A percentile compares a stretch with the other conserved stretches of the same genome.
These are phyloP conservation scores for Periparus ater DNA, from an alignment of 2,797 vertebrate species.

Conservation along the genomic window DNA sequence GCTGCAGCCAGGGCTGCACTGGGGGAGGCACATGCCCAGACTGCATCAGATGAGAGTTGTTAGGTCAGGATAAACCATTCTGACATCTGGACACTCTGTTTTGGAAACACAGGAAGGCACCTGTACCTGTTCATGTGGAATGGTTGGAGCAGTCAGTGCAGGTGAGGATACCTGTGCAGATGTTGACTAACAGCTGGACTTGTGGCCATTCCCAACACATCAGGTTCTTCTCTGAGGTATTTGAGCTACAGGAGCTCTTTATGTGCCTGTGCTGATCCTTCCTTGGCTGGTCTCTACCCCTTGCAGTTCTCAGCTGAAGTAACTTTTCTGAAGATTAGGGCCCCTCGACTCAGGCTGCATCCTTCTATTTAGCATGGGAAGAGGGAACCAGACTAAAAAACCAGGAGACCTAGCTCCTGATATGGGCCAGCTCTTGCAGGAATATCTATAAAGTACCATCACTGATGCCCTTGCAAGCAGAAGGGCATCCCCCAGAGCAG, in stretches of 20 bases:
- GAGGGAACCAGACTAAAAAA: neutral
- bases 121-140: neutral
- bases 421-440: neutral
- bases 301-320: neutral
- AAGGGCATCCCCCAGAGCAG: neutral
- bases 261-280: neutral
- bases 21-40: neutral
- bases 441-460: neutral
- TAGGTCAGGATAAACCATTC: neutral
- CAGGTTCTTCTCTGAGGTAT: neutral
- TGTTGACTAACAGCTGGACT: neutral
- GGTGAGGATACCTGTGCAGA: neutral
- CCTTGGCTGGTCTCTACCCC: neutral
- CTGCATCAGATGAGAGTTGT: neutral
- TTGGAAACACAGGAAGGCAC: neutral
- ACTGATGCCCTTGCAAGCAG: neutral
- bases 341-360: neutral
- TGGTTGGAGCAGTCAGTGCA: neutral
- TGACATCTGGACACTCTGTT: neutral
- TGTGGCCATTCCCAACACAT: rapidly evolving
- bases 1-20: neutral
- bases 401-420: neutral
- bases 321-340: neutral
- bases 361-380: neutral
- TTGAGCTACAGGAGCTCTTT: neutral